Evolutionary conservation across 2,888 invertebrate genomes (phyloP).

Genomic region (Beris morrisii): DNA sequence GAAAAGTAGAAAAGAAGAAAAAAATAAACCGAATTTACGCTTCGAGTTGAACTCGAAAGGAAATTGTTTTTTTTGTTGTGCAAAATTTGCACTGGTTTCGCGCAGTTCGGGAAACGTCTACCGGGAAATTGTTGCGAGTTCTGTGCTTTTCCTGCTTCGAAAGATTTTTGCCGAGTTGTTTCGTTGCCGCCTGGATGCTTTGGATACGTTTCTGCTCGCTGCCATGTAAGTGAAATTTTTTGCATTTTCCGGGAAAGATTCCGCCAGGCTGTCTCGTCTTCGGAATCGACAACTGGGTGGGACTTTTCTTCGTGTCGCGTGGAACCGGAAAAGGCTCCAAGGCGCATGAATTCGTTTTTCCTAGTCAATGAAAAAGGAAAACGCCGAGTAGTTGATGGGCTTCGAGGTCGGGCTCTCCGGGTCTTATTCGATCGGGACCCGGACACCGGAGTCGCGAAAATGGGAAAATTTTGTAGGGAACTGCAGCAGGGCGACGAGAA

Average conservation of each 20-base stretch:
- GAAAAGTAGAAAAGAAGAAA: too few relatives aligned
- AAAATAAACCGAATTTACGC: too few relatives aligned
- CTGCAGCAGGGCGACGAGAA: too few relatives aligned
- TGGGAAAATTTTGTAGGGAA: too few relatives aligned
- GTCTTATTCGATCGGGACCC: too few relatives aligned
- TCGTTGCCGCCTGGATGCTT: too few relatives aligned
- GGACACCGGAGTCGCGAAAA: too few relatives aligned
- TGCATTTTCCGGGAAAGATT: neutral
- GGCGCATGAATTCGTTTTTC: constrained; percentile 26
- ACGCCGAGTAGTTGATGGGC: neutral
- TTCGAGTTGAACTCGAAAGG: too few relatives aligned
- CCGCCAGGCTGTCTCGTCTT: neutral
- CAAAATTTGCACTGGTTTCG: too few relatives aligned
- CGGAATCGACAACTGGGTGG: constrained; percentile 27
- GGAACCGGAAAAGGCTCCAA: constrained; percentile 4
- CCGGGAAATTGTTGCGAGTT: neutral
- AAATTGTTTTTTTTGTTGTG: too few relatives aligned
- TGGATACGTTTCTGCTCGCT: neutral
- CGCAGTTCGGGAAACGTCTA: neutral
- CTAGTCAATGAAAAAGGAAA: constrained; percentile 4
- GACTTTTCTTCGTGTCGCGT: constrained; percentile 14
- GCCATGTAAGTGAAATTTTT: constrained; percentile 10
- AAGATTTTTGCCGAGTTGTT: constrained; percentile 6
- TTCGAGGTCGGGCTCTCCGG: neutral
- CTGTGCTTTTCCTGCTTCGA: neutral